Evolutionary conservation across 2,113 vertebrate species (phyloP), one percentile per base, ranked within the genome.

Genomic region (Bos taurus): DNA sequence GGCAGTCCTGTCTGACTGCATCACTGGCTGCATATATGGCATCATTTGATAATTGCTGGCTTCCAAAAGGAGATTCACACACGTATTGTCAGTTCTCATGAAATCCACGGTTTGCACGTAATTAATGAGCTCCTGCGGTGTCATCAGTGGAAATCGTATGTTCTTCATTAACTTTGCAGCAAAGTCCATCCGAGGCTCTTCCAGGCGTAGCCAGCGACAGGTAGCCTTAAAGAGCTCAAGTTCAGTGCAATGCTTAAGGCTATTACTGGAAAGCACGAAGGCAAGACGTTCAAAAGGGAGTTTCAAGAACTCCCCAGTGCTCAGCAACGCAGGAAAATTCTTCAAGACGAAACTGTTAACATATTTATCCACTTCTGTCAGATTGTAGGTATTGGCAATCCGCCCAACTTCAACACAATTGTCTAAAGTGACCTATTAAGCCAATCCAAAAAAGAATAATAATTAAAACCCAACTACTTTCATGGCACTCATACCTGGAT

Each of bases 31-130:
- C 99, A 99, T 99, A 98, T 99, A 99, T 10, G 99, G 99, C 99
- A 99, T 99, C 99, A 99, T 99, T 98, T 99, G 99, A 99, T 99
- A 99, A 98, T 99, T 99, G 99, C 99, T 99, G 98, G 99, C 99
- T 98, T 99, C 99, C 98, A 99, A 98, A 48, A 99, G 99, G 93
- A 99, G 98, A 99, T 99, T 99, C 90, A 99, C 99, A 5, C 99
- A 99, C 0, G 99, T 99, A 95, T 99, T 99, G 99, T 99, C 99
- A 78, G 99, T 99, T 98, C 99, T 99, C 99, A 99, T 99, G 98
- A 99, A 99, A 99, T 99, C 99, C 97, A 99, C 99, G 0, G 99
- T 99, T 97, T 99, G 99, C 64, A 99, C 99, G 0, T 99, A 99
- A 98, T 99, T 99, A 97, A 99, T 99, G 97, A 99, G 99, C 98